phyloP scores from a whole-genome alignment of 2,888 invertebrate species.

The Notodonta dromedarius region DNA sequence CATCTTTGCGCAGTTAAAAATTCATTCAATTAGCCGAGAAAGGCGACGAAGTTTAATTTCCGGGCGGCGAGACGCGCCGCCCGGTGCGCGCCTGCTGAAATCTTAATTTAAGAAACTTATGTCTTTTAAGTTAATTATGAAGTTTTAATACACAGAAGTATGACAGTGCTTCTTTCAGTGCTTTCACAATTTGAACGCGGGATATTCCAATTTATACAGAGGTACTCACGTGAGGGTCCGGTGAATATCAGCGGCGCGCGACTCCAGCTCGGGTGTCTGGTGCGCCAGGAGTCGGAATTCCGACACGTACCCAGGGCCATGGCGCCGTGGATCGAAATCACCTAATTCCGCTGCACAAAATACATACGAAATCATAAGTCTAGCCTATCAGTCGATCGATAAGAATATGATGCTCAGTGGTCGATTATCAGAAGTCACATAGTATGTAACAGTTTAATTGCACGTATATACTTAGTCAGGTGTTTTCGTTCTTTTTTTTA shows the following conservation, averaged over 20 bases:
- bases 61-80: conserved; percentile 61
- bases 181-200: too few species aligned
- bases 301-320: conserved; percentile 95
- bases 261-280: conserved; percentile 96
- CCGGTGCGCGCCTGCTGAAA: conserved; percentile 65
- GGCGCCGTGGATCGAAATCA: conserved; percentile 95
- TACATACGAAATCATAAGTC: conserved; percentile 14
- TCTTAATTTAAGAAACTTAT: conserved; percentile 65
- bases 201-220: background rate
- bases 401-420: conserved; percentile 9
- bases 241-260: conserved; percentile 94
- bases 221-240: conserved; percentile 91
- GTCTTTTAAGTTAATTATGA: conserved; percentile 46
- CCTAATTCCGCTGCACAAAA: conserved; percentile 93
- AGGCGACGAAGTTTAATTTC: conserved; percentile 76
- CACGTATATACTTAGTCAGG: too few species aligned
- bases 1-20: conserved; percentile 80
- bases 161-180: background rate
- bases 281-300: conserved; percentile 97
- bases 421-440: too few species aligned
- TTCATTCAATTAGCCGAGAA: conserved; percentile 78
- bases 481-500: too few species aligned
- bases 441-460: too few species aligned
- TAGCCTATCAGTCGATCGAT: background rate
- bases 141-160: conserved; percentile 5